These are phyloP conservation scores for Cyprinella venusta DNA, from an alignment of 2,797 vertebrate genomes.

Conservation along the genomic window DNA sequence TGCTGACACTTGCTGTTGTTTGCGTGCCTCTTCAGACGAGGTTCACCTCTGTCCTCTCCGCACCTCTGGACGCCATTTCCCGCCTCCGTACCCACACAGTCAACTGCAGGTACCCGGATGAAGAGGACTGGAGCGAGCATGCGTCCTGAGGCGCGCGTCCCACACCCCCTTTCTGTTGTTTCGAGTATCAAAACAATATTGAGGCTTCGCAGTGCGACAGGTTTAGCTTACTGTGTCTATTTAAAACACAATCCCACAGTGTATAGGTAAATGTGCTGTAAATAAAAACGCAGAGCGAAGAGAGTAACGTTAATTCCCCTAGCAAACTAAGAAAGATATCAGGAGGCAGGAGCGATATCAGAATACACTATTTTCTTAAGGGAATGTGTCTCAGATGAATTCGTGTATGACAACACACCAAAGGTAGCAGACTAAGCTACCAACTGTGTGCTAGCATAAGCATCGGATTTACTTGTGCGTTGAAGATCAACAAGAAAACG, in stretches of 20 bases:
- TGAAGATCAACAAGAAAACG: background rate
- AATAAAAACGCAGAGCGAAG: background rate
- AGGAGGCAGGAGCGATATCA: no score
- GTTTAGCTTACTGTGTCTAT: background rate
- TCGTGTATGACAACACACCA: background rate
- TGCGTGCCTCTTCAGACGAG: constrained; percentile 53
- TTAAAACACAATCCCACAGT: background rate
- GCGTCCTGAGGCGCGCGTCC: constrained; percentile 46
- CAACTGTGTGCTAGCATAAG: background rate
- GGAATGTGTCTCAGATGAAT: background rate
- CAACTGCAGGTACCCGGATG: constrained; percentile 80
- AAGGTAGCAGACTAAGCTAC: background rate
- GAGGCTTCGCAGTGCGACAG: constrained; percentile 27
- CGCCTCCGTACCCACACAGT: constrained; percentile 82
- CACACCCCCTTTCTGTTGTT: constrained; percentile 47
- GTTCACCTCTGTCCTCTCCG: constrained; percentile 67
- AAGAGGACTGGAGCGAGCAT: constrained; percentile 56
- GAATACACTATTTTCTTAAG: background rate
- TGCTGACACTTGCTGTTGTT: constrained; percentile 38
- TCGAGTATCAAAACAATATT: constrained; percentile 43
- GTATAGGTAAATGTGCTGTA: background rate
- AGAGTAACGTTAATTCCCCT: no score
- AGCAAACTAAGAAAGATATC: background rate
- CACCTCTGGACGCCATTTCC: constrained; percentile 87
- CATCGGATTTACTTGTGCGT: background rate